Evolutionary conservation across 2,888 invertebrate genomes (phyloP), one percentile per base, ranked within the genome.

Genomic region (Spicauda simplicius): DNA sequence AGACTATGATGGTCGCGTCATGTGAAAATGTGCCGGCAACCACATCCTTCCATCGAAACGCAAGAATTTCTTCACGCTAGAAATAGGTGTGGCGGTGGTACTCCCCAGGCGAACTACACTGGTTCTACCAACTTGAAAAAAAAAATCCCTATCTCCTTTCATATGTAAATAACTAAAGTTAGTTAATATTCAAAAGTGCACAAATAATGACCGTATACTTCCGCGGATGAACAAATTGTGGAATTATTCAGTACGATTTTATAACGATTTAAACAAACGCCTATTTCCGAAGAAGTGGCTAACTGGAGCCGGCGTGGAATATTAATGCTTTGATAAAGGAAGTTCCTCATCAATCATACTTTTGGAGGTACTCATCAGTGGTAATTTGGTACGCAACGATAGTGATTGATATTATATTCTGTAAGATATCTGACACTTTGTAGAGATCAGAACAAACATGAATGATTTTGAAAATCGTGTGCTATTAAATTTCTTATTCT

Each of bases 311-410:
- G 18, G 56, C 4, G 56, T 18, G 18, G 56, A 56, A 56, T 56
- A 56, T 18, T 56, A 56, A 56, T 33, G 56, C n/a, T 25, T 25
- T 54, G 14, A 30, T n/a, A 25, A 54, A 54, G 54, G 54, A 20
- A 25, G 54, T 18, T 14, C 50, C 25, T 54, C 54, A 14, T 54
- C n/a, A 54, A 25, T 54, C 54, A 54, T 54, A 10, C 54, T 54
- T 54, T 54, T n/a, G 6, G 53, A 20, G 53, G 20, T 20, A 11
- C 6, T 14, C 48, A 8, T 48, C 7, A 48, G 4, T 25, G 25
- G 25, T 25, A 25, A 25, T 25, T 25, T 16, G 48, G 45, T 14
- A 14, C 45, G 14, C 14, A 45, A 45, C 2, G 45, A n/a, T 45
- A 5, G 14, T 45, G 45, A 48, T 48, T 16, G 48, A 48, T 48